These are phyloP conservation scores for Gymnobelideus leadbeateri DNA, from an alignment of 2,113 vertebrate species.

Conservation along the genomic window DNA sequence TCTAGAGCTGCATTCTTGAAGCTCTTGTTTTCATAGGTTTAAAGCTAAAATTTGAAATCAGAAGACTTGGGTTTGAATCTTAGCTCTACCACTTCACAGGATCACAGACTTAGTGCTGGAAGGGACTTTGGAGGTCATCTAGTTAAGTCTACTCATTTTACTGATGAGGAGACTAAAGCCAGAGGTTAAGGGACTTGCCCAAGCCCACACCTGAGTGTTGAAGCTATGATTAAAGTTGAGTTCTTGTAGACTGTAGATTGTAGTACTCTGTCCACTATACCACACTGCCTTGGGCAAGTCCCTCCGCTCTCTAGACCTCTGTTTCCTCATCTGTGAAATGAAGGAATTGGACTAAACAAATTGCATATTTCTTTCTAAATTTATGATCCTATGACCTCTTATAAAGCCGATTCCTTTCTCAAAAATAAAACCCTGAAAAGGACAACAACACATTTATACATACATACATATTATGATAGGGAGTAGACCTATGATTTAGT, in stretches of 20 bases:
- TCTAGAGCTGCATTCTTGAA: not conserved
- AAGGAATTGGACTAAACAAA: not conserved
- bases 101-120: not conserved
- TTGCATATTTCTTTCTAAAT: not conserved
- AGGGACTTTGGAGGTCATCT: not conserved
- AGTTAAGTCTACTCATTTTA: not conserved
- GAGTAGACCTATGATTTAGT: not conserved
- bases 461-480: not conserved
- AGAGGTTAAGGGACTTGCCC: not conserved
- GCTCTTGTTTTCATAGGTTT: not conserved
- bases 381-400: not conserved
- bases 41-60: not conserved
- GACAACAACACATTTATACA: not conserved
- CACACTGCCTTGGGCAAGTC: not conserved
- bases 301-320: not conserved
- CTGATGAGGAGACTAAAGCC: not conserved
- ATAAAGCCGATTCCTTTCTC: not conserved
- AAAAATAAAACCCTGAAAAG: too few species aligned
- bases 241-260: not conserved
- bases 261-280: not conserved
- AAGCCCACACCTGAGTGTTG: not conserved
- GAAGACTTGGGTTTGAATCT: constrained; percentile 12
- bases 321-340: too few species aligned
- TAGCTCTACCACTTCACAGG: not conserved
- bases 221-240: not conserved